Base-by-base conservation (phyloP, 1,140 invertebrate genomes). In the Lordiphosa stackelbergi region DNA sequence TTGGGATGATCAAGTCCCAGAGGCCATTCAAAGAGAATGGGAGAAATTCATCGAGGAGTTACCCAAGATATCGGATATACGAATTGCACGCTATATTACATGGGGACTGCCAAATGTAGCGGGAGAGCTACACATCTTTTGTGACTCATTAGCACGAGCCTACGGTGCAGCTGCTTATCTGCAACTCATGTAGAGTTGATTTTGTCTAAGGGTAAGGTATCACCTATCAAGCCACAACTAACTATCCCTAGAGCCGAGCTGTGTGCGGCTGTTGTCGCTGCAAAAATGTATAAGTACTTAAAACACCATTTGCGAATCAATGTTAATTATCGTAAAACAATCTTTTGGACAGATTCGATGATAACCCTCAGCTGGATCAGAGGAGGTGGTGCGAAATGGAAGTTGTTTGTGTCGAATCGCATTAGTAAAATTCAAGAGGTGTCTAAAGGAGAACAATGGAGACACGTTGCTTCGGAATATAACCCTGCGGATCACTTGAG, bases 271-370 rank as follows among this genome's bases (percentile, higher is more conserved):
- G 11, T 38, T n/a, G 36, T 38, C 5, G 36, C 11, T 38, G 36
- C 36, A 12, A 38, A 10, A 38, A 11, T 38, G 10, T 38, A 38
- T 12, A 38, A 38, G 36, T 38, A 38, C 10, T 38, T 41, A 4
- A 41, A 12, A 10, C n/a, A 41, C 8, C 11, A 41, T 41, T 41
- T 16, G 5, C 0, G 9, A 16, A 16, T 41, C 13, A 19, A 41
- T 41, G 11, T 16, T 42, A 42, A 16, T 10, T 42, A 19, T 19
- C 19, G 11, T 12, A 3, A 42, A 42, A 13, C 12, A n/a, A 13
- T 42, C 12, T 16, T 42, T 42, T 42, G 13, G 13, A n/a, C 40
- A 42, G 40, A 42, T 6, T 42, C 40, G 8, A 16, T 42, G 40
- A 42, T 42, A 13, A 10, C 11, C 8, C 2, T 42, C 9, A 42